A percentile compares a stretch with the other conserved stretches of the same genome.
These are phyloP conservation scores for Eupithecia exiguata DNA, from an alignment of 2,888 invertebrate species.

Conservation along the genomic window DNA sequence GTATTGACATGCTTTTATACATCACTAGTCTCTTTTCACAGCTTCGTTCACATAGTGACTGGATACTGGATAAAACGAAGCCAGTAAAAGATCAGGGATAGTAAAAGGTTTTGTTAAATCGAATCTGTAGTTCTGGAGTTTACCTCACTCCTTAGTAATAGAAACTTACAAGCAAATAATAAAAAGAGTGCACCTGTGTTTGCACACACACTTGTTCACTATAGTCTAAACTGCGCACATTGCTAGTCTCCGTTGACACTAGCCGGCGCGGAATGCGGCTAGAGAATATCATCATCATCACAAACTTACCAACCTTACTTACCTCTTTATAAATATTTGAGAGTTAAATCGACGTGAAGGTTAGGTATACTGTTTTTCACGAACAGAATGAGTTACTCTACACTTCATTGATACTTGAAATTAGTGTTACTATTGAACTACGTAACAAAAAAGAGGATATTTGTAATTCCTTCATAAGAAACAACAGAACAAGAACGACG, in stretches of 20 bases:
- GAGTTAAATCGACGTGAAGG: neutral
- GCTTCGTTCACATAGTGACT: neutral
- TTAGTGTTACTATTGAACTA: neutral
- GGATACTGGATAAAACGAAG: neutral
- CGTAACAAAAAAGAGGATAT: neutral
- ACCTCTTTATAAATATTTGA: neutral
- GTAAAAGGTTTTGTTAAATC: no score
- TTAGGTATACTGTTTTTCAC: neutral
- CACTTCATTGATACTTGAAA: neutral
- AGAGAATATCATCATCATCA: neutral
- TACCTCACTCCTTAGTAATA: neutral
- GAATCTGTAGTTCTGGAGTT: neutral
- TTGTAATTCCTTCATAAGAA: neutral
- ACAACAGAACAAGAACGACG: neutral
- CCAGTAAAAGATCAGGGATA: neutral
- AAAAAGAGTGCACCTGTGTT: neutral
- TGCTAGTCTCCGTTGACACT: neutral
- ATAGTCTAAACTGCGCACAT: neutral
- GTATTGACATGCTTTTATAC: conserved; percentile 13
- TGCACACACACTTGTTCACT: neutral
- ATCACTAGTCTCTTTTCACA: neutral
- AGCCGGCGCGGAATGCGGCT: neutral
- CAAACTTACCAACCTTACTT: neutral
- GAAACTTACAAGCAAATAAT: neutral
- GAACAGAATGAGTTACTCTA: neutral